A percentile compares a stretch with the other conserved stretches of the same genome.
These are phyloP conservation scores for Dicrurus megarhynchus DNA, from an alignment of 2,113 vertebrate genomes.

Conservation along the genomic window DNA sequence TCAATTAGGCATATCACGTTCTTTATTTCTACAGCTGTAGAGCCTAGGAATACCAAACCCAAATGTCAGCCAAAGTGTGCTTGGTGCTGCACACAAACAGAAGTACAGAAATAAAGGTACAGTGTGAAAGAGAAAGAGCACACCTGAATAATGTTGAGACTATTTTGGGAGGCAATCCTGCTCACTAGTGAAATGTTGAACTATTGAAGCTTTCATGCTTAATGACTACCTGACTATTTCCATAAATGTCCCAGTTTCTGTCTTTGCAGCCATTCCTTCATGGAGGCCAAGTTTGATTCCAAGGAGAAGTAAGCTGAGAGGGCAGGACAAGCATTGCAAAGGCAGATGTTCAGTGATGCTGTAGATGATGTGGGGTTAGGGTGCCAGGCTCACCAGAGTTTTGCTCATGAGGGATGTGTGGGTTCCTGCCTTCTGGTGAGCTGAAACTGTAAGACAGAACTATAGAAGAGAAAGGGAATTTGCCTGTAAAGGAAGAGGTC, in stretches of 20 bases:
- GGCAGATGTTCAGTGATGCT: background rate
- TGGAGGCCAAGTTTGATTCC: background rate
- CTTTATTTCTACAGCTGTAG: constrained; percentile 11
- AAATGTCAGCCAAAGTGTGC: background rate
- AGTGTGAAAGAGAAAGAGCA: background rate
- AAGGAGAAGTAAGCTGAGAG: background rate
- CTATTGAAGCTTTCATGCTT: background rate
- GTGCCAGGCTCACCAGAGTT: background rate
- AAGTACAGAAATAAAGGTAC: background rate
- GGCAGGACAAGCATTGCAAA: background rate
- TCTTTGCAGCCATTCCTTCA: background rate
- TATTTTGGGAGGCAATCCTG: background rate
- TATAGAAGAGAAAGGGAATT: background rate
- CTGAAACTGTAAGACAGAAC: background rate
- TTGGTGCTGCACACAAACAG: background rate
- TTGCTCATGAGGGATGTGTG: background rate
- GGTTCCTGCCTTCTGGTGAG: background rate
- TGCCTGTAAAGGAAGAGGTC: background rate
- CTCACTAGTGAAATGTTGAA: background rate
- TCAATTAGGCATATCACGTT: constrained; percentile 27
- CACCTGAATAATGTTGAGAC: background rate
- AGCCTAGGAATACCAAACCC: background rate
- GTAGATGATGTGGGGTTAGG: background rate
- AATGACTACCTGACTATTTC: background rate
- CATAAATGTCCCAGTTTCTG: background rate